A percentile compares a stretch with the other conserved stretches of the same genome.
phyloP scores from a whole-genome alignment of 2,888 invertebrate genomes.

The Dryomyza anilis region DNA sequence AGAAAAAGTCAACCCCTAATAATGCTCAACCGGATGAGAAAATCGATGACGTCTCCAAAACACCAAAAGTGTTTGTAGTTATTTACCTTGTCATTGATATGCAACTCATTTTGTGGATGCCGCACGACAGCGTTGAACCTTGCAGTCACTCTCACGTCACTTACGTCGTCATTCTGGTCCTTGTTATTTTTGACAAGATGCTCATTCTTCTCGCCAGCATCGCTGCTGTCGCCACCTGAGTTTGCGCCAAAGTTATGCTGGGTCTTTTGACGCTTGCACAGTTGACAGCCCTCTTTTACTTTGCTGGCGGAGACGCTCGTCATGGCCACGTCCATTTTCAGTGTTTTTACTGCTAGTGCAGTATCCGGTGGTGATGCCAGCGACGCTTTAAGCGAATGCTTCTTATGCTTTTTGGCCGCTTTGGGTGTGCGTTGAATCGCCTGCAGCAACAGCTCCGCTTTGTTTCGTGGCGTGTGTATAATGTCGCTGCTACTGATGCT shows the following conservation, averaged over 20 bases:
- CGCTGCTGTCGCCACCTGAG: not conserved
- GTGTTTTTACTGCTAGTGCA: slow-evolving; percentile 30
- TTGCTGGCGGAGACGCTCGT: not conserved
- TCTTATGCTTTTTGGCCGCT: slow-evolving; percentile 54
- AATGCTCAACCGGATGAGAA: too few species aligned
- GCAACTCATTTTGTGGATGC: not conserved
- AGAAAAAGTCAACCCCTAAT: too few species aligned
- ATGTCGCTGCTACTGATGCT: slow-evolving; percentile 50
- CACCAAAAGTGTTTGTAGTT: too few species aligned
- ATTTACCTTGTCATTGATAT: slow-evolving; percentile 37
- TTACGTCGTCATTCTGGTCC: slow-evolving; percentile 28
- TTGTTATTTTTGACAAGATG: not conserved
- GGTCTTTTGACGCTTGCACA: slow-evolving; percentile 61
- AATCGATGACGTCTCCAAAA: too few species aligned
- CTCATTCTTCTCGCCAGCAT: slow-evolving; percentile 19
- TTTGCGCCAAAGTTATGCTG: slow-evolving; percentile 51
- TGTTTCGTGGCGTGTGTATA: slow-evolving; percentile 59
- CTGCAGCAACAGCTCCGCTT: slow-evolving; percentile 65
- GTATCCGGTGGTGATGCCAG: slow-evolving; percentile 20
- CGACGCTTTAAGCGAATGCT: slow-evolving; percentile 24
- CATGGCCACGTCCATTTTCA: slow-evolving; percentile 28
- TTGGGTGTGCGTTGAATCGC: slow-evolving; percentile 65
- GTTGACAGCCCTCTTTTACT: slow-evolving; percentile 49
- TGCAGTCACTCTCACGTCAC: not conserved
- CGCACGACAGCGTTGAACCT: not conserved